phyloP scores from a whole-genome alignment of 2,113 vertebrate species.

The Leptodactylus fuscus region DNA sequence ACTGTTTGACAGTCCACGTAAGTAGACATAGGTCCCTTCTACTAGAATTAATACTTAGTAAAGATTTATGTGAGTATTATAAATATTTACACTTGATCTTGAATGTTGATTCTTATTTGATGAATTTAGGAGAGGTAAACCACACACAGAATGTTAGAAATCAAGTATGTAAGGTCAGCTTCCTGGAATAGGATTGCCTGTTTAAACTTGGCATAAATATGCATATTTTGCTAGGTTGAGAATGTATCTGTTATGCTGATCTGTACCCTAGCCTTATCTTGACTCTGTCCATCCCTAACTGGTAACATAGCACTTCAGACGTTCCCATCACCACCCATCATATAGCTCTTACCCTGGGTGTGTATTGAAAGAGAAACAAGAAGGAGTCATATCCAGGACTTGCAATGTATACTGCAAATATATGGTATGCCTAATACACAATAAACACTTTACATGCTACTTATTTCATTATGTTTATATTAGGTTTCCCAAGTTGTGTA shows the following conservation, averaged over 20 bases:
- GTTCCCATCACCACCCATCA: slow-evolving; percentile 20
- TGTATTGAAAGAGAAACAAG: background rate
- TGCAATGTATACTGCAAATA: background rate
- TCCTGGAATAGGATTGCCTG: slow-evolving; percentile 39
- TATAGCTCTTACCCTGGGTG: background rate
- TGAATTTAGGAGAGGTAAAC: slow-evolving; percentile 28
- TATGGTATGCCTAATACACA: background rate
- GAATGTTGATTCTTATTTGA: slow-evolving; percentile 23
- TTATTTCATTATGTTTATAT: too few species aligned
- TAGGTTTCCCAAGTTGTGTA: too few species aligned
- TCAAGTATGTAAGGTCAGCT: slow-evolving; percentile 52
- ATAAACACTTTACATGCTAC: too few species aligned
- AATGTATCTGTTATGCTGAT: background rate
- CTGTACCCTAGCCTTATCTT: slow-evolving; percentile 19
- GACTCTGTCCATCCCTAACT: slow-evolving; percentile 18
- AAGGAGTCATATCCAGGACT: background rate
- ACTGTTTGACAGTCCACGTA: too few species aligned
- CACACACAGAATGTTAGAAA: slow-evolving; percentile 50
- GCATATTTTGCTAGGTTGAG: background rate
- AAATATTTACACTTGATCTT: background rate
- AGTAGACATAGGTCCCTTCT: background rate
- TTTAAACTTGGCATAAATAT: slow-evolving; percentile 44
- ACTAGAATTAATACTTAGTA: background rate
- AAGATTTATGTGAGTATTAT: background rate
- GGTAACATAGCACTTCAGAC: background rate